Evolutionary conservation across 2,113 vertebrate genomes (phyloP).

Genomic region (Marmota flaviventris): DNA sequence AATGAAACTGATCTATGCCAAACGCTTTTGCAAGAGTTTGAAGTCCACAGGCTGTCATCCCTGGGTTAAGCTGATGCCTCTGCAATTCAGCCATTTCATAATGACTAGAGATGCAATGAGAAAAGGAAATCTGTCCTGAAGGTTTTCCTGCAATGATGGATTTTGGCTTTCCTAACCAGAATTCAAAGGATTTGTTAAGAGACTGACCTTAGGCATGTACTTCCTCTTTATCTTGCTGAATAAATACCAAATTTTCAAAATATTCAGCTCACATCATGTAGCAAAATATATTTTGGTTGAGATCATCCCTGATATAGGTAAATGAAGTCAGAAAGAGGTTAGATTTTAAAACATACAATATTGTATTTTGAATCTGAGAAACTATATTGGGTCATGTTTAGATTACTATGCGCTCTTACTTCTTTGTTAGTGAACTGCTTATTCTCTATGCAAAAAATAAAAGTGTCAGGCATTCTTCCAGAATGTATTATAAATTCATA

Average conservation of each 20-base stretch:
- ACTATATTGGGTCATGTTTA: background rate
- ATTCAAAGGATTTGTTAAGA: slow-evolving; percentile 70
- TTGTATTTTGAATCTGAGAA: background rate
- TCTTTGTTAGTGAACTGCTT: background rate
- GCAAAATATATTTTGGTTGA: slow-evolving; percentile 68
- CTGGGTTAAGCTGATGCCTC: background rate
- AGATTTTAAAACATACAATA: slow-evolving; percentile 16
- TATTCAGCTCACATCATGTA: slow-evolving; percentile 36
- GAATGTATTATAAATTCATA: background rate
- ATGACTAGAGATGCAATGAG: background rate
- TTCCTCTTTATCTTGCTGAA: slow-evolving; percentile 73
- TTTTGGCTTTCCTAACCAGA: slow-evolving; percentile 71
- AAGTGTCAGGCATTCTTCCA: background rate
- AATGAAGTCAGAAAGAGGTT: background rate
- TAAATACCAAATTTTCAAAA: slow-evolving; percentile 71
- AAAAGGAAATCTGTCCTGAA: slow-evolving; percentile 63
- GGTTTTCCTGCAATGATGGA: slow-evolving; percentile 72
- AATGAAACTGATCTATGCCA: background rate
- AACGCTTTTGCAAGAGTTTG: background rate
- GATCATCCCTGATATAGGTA: slow-evolving; percentile 48
- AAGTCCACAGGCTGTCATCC: background rate
- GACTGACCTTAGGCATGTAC: slow-evolving; percentile 65
- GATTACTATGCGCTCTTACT: background rate
- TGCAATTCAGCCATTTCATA: background rate
- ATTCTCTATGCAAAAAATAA: background rate